phyloP scores from a whole-genome alignment of 2,888 invertebrate genomes.

The Ophion obscuratus region DNA sequence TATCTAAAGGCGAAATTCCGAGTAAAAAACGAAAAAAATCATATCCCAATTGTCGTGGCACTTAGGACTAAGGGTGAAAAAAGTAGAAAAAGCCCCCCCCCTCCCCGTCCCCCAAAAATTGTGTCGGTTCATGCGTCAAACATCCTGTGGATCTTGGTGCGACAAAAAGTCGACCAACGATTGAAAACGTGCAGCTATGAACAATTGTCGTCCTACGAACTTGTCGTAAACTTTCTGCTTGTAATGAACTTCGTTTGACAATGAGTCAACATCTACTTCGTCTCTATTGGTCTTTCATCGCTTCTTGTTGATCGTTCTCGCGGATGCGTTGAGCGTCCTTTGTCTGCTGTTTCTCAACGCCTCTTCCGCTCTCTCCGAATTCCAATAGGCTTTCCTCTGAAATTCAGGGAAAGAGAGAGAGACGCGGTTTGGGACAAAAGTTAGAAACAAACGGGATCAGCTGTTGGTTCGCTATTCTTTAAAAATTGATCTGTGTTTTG shows the following conservation, averaged over 20 bases:
- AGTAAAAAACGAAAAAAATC: too few species aligned
- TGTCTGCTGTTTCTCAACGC: slow-evolving; percentile 68
- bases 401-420: too few species aligned
- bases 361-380: slow-evolving; percentile 74
- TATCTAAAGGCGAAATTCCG: too few species aligned
- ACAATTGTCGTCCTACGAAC: slow-evolving; percentile 78
- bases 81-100: too few species aligned
- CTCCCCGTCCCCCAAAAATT: too few species aligned
- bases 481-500: background rate
- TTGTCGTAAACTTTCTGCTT: slow-evolving; percentile 89
- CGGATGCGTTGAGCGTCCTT: slow-evolving; percentile 66
- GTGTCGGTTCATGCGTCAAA: too few species aligned
- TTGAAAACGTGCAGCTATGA: too few species aligned
- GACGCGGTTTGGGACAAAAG: too few species aligned
- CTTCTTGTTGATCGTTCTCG: slow-evolving; percentile 79
- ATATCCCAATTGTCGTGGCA: too few species aligned
- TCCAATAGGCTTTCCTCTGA: slow-evolving; percentile 76
- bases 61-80: too few species aligned
- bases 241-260: slow-evolving; percentile 84
- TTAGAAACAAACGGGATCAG: too few species aligned
- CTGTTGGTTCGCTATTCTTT: too few species aligned
- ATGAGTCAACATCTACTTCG: slow-evolving; percentile 86
- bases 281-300: slow-evolving; percentile 85
- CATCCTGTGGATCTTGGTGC: background rate
- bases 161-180: background rate